Conservation (phyloP, 2,888 invertebrate genomes). For the Lepidocyrtoides sp. region DNA sequence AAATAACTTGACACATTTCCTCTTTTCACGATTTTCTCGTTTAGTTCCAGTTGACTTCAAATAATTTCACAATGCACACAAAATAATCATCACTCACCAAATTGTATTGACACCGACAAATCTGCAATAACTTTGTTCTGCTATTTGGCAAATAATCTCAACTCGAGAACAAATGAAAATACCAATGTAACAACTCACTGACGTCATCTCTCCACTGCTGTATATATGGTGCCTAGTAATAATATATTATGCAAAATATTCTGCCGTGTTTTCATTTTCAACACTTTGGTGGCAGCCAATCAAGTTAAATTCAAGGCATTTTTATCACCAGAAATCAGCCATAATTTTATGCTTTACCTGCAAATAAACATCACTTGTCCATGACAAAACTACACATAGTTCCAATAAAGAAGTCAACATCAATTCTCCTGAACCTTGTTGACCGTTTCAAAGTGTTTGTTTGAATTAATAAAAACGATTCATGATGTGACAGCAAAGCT, state of each 20-base stretch:
- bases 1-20: conserved; percentile 84
- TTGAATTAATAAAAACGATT: not conserved
- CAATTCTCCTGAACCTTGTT: not conserved
- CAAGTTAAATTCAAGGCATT: not conserved
- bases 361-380: not conserved
- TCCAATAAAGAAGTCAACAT: conserved; percentile 13
- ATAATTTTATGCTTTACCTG: not conserved
- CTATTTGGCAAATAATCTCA: not conserved
- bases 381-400: not conserved
- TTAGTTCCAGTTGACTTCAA: conserved; percentile 64
- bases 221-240: too few relatives aligned
- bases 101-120: not conserved
- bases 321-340: not conserved
- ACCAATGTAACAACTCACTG: not conserved
- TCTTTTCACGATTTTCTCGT: conserved; percentile 82
- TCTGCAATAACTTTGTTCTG: not conserved
- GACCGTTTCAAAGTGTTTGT: not conserved
- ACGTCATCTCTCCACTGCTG: not conserved
- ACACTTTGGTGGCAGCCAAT: not conserved
- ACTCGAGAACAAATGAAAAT: not conserved
- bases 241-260: not conserved
- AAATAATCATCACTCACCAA: conserved; percentile 22
- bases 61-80: conserved; percentile 19
- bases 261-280: not conserved
- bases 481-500: conserved; percentile 50